Percentiles rank a stretch among this genome's conserved stretches.
These are phyloP conservation scores for Cavia aperea DNA, from an alignment of 2,113 vertebrate species.

Conservation along the genomic window DNA sequence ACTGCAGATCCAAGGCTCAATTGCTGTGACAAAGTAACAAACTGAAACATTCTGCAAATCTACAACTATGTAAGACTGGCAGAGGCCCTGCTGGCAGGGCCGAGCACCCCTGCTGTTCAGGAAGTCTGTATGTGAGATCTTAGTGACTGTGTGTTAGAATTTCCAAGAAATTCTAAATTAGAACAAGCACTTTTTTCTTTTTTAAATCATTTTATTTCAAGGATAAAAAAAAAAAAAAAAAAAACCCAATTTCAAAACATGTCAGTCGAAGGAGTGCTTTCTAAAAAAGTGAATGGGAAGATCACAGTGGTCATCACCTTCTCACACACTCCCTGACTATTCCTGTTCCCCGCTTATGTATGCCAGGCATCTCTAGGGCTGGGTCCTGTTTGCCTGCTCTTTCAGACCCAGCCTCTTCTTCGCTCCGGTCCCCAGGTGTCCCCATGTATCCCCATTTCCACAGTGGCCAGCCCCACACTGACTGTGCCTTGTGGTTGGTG, in stretches of 20 bases:
- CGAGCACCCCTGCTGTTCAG: background rate
- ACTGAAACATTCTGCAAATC: background rate
- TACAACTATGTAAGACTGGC: background rate
- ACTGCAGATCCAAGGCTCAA: background rate
- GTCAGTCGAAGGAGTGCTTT: background rate
- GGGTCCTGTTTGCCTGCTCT: background rate
- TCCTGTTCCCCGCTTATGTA: background rate
- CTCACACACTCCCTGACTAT: background rate
- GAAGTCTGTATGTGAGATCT: too few relatives aligned
- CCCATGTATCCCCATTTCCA: background rate
- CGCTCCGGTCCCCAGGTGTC: background rate
- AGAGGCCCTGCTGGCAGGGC: background rate
- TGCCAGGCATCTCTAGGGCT: background rate
- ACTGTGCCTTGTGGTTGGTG: background rate
- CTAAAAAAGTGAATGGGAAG: background rate
- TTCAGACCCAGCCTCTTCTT: too few relatives aligned
- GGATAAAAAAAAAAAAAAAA: too few relatives aligned
- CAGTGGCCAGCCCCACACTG: background rate
- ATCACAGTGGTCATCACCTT: background rate
- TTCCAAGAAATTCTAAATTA: background rate
- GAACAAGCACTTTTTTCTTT: too few relatives aligned
- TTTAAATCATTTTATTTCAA: too few relatives aligned
- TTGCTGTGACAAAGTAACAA: background rate
- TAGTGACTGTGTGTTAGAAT: background rate
- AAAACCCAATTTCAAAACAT: too few relatives aligned